Evolutionary conservation across 37 sponge, comb jelly and placozoan species (phyloP).

Genomic region (Beroe ovata): DNA sequence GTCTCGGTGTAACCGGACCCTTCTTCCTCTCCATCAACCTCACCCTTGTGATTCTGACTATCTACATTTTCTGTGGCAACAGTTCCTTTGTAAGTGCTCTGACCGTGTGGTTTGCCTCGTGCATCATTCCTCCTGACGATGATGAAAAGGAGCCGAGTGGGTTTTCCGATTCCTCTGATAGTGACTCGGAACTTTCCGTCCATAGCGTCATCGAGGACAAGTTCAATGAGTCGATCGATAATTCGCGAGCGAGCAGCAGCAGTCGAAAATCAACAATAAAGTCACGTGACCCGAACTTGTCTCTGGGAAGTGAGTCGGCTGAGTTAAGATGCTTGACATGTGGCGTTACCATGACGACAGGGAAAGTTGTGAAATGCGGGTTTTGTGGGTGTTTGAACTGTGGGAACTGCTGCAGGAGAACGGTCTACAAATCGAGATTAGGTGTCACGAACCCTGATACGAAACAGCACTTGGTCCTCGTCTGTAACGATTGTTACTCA

Average conservation of each 20-base stretch:
- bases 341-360: background rate
- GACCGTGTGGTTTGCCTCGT: background rate
- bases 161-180: background rate
- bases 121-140: background rate
- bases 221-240: background rate
- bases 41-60: background rate
- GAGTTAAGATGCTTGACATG: background rate
- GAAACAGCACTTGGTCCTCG: background rate
- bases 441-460: conserved; percentile 65
- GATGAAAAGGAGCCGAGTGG: background rate
- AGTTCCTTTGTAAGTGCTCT: background rate
- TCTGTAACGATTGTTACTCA: conserved; percentile 18
- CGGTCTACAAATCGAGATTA: background rate
- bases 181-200: background rate
- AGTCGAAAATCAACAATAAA: background rate
- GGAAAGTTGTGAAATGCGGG: conserved; percentile 8
- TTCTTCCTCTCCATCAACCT: background rate
- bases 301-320: background rate
- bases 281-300: background rate
- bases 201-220: background rate
- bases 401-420: conserved; percentile 12
- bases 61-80: conserved; percentile 21
- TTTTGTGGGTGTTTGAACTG: conserved; percentile 38
- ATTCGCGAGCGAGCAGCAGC: background rate
- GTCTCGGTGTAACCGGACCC: background rate